Percentiles rank a stretch among this genome's conserved stretches.
Evolutionary conservation across 2,888 invertebrate species (phyloP).

Genomic region (Mystacides longicornis): DNA sequence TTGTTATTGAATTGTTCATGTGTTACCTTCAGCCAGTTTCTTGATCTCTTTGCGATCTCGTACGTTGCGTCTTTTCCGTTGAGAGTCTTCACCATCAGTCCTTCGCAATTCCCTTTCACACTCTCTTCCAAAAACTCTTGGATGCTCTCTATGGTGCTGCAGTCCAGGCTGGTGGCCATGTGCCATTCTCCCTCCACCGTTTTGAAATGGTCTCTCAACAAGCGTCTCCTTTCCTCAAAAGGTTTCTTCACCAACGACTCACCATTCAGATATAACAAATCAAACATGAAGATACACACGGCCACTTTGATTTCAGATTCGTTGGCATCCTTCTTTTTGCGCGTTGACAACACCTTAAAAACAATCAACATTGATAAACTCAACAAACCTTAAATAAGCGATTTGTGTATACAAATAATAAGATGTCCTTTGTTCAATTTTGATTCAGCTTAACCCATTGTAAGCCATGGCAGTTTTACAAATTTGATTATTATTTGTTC

Average conservation of each 20-base stretch:
- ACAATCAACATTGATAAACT: too few relatives aligned
- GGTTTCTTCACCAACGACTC: conserved; percentile 72
- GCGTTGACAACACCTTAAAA: conserved; percentile 69
- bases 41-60: conserved; percentile 92
- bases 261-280: conserved; percentile 88
- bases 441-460: too few relatives aligned
- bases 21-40: conserved; percentile 82
- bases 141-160: conserved; percentile 82
- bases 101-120: conserved; percentile 90
- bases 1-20: too few relatives aligned
- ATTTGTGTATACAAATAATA: too few relatives aligned
- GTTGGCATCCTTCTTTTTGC: conserved; percentile 80
- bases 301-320: conserved; percentile 53
- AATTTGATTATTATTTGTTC: too few relatives aligned
- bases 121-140: conserved; percentile 91
- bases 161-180: conserved; percentile 80
- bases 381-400: too few relatives aligned
- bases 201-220: conserved; percentile 64
- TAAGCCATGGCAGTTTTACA: too few relatives aligned
- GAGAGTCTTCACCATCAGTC: conserved; percentile 96
- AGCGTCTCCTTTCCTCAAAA: conserved; percentile 63
- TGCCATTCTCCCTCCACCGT: conserved; percentile 75
- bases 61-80: conserved; percentile 78
- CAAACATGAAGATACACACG: conserved; percentile 96
- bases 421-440: too few relatives aligned